These are phyloP conservation scores for Cosmia trapezina DNA, from an alignment of 2,888 invertebrate genomes.

Conservation along the genomic window DNA sequence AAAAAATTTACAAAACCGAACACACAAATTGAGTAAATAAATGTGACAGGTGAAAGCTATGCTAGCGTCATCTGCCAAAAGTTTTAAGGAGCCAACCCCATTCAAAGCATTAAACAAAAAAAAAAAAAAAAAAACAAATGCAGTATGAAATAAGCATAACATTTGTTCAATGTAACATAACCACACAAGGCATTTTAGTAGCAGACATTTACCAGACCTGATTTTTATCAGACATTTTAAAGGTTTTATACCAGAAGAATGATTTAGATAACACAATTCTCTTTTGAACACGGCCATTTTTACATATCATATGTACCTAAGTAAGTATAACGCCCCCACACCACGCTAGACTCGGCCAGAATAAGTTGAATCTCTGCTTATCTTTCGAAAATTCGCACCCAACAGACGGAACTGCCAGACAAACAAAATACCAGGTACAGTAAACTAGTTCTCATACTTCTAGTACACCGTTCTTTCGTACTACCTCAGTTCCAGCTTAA, in stretches of 20 bases:
- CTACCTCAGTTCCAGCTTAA: background rate
- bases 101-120: too few relatives aligned
- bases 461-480: background rate
- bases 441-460: background rate
- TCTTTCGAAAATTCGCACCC: too few relatives aligned
- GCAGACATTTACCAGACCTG: background rate
- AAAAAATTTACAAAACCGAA: too few relatives aligned
- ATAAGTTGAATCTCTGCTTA: too few relatives aligned
- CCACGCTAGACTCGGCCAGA: background rate
- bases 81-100: too few relatives aligned
- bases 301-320: too few relatives aligned
- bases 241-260: background rate
- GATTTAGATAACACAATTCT: background rate
- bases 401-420: too few relatives aligned
- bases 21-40: too few relatives aligned
- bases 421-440: background rate
- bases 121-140: background rate
- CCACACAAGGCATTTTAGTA: background rate
- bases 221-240: background rate
- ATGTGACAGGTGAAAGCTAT: too few relatives aligned
- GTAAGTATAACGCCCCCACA: too few relatives aligned
- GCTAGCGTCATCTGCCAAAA: too few relatives aligned
- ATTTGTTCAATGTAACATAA: constrained; percentile 1
- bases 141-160: background rate
- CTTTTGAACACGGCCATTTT: background rate